A percentile compares a stretch with the other conserved stretches of the same genome.
Evolutionary conservation across 2,113 vertebrate species (phyloP).

Genomic region (Oceanodroma tethys): DNA sequence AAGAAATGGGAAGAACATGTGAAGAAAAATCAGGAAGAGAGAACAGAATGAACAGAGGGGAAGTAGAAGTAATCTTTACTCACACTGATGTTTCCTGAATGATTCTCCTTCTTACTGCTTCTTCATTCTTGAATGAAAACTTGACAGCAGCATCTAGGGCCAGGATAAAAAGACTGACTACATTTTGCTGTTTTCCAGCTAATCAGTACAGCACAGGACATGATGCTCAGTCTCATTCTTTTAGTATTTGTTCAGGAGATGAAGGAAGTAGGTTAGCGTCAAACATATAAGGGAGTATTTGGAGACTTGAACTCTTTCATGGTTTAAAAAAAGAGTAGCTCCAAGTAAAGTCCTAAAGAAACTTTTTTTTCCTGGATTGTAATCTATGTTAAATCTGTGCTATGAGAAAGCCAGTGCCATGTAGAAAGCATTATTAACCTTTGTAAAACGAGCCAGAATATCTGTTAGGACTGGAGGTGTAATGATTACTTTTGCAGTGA

Average conservation of each 20-base stretch:
- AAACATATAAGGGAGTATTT: background rate
- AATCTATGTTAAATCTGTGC: background rate
- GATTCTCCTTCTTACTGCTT: background rate
- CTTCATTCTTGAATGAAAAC: background rate
- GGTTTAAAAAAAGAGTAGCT: background rate
- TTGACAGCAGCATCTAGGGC: background rate
- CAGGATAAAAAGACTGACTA: background rate
- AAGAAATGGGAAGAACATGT: background rate
- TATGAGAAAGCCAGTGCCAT: background rate
- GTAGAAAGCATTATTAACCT: background rate
- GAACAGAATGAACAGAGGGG: background rate
- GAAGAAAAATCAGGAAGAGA: background rate
- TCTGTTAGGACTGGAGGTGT: background rate
- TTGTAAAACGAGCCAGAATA: background rate
- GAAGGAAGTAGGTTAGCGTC: background rate
- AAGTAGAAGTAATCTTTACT: background rate
- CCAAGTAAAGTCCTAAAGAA: background rate
- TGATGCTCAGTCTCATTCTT: background rate
- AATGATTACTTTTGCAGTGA: background rate
- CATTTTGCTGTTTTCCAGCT: slow-evolving; percentile 25
- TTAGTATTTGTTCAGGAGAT: slow-evolving; percentile 10
- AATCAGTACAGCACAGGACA: background rate
- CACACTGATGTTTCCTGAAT: background rate
- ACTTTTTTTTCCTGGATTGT: background rate
- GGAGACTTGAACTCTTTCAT: background rate